These are phyloP conservation scores for Sarcophaga rosellei DNA, from an alignment of 2,888 invertebrate species.

Conservation along the genomic window DNA sequence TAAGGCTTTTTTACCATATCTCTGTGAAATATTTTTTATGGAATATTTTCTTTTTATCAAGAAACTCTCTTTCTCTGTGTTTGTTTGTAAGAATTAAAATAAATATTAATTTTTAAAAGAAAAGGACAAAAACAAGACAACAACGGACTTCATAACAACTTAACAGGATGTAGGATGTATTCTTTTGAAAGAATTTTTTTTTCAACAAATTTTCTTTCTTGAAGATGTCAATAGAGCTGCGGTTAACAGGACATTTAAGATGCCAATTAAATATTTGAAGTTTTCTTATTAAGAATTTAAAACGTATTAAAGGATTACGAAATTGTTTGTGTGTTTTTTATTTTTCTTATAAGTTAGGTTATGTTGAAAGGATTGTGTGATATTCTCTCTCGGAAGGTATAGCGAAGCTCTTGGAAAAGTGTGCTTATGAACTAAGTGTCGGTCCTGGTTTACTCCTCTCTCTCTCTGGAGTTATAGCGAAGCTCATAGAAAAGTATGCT, in stretches of 20 bases:
- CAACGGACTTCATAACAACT: not conserved
- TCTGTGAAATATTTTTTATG: constrained; percentile 28
- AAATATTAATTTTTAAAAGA: constrained; percentile 43
- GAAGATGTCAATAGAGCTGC: not conserved
- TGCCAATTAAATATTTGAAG: not conserved
- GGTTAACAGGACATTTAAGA: not conserved
- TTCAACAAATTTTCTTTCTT: not conserved
- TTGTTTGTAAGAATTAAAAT: constrained; percentile 33
- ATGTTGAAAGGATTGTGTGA: too few relatives aligned
- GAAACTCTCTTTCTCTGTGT: not conserved
- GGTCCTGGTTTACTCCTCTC: too few relatives aligned
- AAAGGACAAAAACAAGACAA: not conserved
- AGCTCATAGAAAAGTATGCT: too few relatives aligned
- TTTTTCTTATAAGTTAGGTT: too few relatives aligned
- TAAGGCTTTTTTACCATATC: constrained; percentile 32
- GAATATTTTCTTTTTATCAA: constrained; percentile 48
- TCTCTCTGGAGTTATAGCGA: too few relatives aligned
- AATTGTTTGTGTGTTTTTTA: not conserved
- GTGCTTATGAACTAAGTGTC: too few relatives aligned
- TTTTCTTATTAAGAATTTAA: not conserved
- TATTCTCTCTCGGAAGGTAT: too few relatives aligned
- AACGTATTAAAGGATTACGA: not conserved
- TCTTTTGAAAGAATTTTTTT: not conserved
- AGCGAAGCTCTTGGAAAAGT: too few relatives aligned
- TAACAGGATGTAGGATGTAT: constrained; percentile 2